These are phyloP conservation scores for Nesogale talazaci DNA, from an alignment of 2,113 vertebrate species.

Conservation along the genomic window DNA sequence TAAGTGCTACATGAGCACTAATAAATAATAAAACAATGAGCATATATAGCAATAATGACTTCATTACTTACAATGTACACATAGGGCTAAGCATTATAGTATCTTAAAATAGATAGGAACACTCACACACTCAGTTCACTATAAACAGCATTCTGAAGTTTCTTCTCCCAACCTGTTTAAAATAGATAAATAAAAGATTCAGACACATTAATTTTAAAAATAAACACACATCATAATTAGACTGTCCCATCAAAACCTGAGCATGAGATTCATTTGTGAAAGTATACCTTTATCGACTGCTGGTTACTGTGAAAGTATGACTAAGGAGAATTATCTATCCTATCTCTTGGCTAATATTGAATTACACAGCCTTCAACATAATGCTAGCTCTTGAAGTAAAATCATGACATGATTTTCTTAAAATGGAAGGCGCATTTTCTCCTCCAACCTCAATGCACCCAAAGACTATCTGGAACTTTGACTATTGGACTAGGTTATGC, in stretches of 20 bases:
- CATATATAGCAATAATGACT: not conserved
- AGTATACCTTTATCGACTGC: conserved; percentile 29
- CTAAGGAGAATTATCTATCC: not conserved
- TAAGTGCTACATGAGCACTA: conserved; percentile 27
- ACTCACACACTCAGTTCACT: conserved; percentile 96
- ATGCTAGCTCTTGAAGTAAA: not conserved
- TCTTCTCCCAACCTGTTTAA: conserved; percentile 95
- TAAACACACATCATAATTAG: conserved; percentile 49
- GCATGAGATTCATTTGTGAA: conserved; percentile 1
- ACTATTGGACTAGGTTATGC: not conserved
- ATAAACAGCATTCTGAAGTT: conserved; percentile 98
- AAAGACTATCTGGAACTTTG: not conserved
- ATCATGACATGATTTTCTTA: not conserved
- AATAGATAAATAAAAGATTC: conserved; percentile 62
- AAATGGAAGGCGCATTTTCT: not conserved
- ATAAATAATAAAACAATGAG: conserved; percentile 32
- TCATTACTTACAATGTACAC: conserved; percentile 48
- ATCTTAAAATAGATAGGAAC: conserved; percentile 65
- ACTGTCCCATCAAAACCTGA: conserved; percentile 37
- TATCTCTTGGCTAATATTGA: conserved; percentile 5
- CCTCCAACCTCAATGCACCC: not conserved
- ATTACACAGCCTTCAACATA: not conserved
- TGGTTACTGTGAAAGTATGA: not conserved
- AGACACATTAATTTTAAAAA: conserved; percentile 46
- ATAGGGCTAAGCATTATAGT: conserved; percentile 31